Evolutionary conservation across 2,888 invertebrate genomes (phyloP), one percentile per base, ranked within the genome.

Genomic region (Caenorhabditis imperialis): DNA sequence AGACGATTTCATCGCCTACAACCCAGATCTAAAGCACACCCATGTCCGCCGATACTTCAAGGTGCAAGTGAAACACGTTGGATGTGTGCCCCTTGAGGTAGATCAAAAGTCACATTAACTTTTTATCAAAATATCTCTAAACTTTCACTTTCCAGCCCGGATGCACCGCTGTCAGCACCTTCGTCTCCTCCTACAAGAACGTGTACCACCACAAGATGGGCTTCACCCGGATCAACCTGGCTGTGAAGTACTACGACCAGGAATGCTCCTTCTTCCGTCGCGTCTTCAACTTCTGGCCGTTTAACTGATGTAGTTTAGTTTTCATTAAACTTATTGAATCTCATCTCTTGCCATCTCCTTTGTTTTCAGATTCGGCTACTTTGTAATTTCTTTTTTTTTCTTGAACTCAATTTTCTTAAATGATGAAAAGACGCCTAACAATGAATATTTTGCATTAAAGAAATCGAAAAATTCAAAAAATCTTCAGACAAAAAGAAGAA

Each of bases 211-310:
- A 27, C 5, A 4, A 18, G 2, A 54, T 37, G 40, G 23, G 25
- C 18, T 25, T 44, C 44, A 37, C 16, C 30, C 35, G 37, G 18
- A 48, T 40, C 10, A 33, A 55, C 20, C 40, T 60, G 5, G 50
- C 47, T n/a, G 37, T 37, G 4, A 38, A 33, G 4, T n/a, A 3
- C 5, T 55, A 30, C 30, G 42, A 44, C 1, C 5, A 45, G 7
- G 30, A 50, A 3, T 60, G 48, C 33, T 50, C 48, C 2, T 6
- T 50, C 1, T 27, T 60, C 16, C 20, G 33, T 3, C 16, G 40
- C 14, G 18, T 50, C 22, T 60, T 58, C 58, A 58, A 58, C 22
- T 60, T 60, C 33, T 60, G 60, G 60, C 60, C 60, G 3, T 50
- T 60, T n/a, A 25, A 40, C 27, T 50, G 10, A 30, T 10, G 7